Evolutionary conservation across 2,888 invertebrate genomes (phyloP).

Genomic region (Spisula solida): DNA sequence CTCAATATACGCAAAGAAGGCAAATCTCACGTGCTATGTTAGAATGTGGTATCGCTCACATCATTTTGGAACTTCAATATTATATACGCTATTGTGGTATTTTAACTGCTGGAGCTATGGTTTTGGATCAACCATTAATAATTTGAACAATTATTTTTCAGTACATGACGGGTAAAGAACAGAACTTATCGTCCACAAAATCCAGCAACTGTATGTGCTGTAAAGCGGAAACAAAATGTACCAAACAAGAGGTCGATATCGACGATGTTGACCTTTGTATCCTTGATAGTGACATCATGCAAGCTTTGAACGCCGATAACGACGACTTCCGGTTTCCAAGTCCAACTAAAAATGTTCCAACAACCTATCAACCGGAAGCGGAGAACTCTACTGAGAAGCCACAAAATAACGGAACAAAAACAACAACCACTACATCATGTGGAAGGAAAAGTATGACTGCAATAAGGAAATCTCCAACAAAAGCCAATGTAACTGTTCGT

Average conservation of each 20-base stretch:
- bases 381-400: not conserved
- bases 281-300: slow-evolving; percentile 47
- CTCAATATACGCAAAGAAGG: no score
- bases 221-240: slow-evolving; percentile 44
- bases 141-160: slow-evolving; percentile 8
- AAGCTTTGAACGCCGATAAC: slow-evolving; percentile 2
- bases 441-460: slow-evolving; percentile 12
- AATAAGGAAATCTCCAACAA: slow-evolving; percentile 5
- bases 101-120: no score
- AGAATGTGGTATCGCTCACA: no score
- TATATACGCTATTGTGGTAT: no score
- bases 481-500: not conserved
- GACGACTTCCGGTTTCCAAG: slow-evolving; percentile 58
- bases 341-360: slow-evolving; percentile 50
- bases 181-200: not conserved
- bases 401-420: not conserved
- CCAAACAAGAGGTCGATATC: not conserved
- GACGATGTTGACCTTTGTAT: slow-evolving; percentile 35
- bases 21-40: no score
- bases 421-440: not conserved
- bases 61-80: no score
- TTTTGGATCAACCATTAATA: no score
- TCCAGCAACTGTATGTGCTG: slow-evolving; percentile 40
- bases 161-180: slow-evolving; percentile 54
- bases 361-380: not conserved